Evolutionary conservation across 2,113 vertebrate genomes (phyloP).

Genomic region (Psilopsiagon aymara): DNA sequence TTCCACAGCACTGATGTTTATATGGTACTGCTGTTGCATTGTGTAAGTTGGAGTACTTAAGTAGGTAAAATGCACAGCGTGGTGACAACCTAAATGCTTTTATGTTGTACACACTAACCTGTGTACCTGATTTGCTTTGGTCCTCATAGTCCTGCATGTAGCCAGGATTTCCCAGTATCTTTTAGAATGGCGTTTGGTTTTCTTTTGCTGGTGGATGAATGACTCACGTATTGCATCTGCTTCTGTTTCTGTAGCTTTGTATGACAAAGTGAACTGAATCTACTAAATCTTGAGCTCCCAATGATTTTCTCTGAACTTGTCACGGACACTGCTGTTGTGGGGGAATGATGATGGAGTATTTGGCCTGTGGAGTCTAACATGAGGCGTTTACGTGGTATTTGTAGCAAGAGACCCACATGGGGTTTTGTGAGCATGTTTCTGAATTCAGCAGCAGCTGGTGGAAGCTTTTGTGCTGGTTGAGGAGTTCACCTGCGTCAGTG

Average conservation of each 20-base stretch:
- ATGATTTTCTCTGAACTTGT: neutral
- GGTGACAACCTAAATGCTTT: neutral
- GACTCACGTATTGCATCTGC: neutral
- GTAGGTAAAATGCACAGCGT: neutral
- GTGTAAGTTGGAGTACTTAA: neutral
- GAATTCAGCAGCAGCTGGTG: neutral
- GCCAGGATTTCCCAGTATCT: neutral
- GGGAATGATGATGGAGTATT: neutral
- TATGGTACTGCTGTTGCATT: neutral
- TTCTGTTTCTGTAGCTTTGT: neutral
- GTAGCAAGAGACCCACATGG: rapidly evolving
- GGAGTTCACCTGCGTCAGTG: too few relatives aligned
- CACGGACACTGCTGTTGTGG: rapidly evolving
- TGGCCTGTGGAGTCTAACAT: neutral
- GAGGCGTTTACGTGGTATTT: neutral
- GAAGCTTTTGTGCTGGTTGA: neutral
- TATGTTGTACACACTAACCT: rapidly evolving
- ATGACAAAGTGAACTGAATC: neutral
- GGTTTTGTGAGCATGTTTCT: neutral
- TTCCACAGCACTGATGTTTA: neutral
- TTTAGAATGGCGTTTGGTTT: neutral
- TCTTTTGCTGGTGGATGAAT: neutral
- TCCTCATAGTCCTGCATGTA: neutral
- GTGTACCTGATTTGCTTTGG: neutral
- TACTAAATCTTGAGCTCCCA: neutral